phyloP scores from a whole-genome alignment of 2,797 vertebrate species.

The Pipistrellus pygmaeus region DNA sequence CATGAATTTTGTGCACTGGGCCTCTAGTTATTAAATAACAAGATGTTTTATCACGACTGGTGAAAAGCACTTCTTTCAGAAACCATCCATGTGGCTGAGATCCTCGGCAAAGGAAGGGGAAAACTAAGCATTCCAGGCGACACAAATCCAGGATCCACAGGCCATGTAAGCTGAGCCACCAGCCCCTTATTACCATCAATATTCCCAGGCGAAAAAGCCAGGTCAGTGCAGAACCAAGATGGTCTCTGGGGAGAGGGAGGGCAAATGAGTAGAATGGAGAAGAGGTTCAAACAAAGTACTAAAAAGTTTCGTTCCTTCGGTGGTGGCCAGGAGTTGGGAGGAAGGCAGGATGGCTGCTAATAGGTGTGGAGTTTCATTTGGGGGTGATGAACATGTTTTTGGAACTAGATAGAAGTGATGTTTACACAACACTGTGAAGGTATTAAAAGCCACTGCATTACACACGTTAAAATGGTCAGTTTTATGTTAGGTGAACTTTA shows the following conservation, averaged over 20 bases:
- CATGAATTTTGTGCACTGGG: too few species aligned
- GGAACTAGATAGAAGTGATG: too few species aligned
- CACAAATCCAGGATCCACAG: neutral
- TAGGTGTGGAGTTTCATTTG: too few species aligned
- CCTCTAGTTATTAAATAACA: slow-evolving; percentile 27
- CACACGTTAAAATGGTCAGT: neutral
- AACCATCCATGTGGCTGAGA: neutral
- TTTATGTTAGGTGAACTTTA: neutral
- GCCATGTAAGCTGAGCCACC: neutral
- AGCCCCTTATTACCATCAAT: neutral
- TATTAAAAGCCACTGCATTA: too few species aligned
- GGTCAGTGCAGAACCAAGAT: neutral
- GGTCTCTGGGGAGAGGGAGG: neutral
- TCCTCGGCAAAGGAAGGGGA: neutral
- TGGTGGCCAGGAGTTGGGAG: too few species aligned
- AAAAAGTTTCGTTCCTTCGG: too few species aligned
- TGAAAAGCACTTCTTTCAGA: slow-evolving; percentile 28
- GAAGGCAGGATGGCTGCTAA: too few species aligned
- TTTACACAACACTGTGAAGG: too few species aligned
- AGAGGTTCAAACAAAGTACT: too few species aligned
- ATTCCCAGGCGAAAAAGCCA: slow-evolving; percentile 45
- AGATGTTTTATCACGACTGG: neutral
- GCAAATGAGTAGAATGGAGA: too few species aligned
- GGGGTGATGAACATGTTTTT: too few species aligned
- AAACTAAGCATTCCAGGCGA: neutral